Base-by-base conservation (phyloP, 2,888 invertebrate genomes). In the Phoenoteleia sp. region DNA sequence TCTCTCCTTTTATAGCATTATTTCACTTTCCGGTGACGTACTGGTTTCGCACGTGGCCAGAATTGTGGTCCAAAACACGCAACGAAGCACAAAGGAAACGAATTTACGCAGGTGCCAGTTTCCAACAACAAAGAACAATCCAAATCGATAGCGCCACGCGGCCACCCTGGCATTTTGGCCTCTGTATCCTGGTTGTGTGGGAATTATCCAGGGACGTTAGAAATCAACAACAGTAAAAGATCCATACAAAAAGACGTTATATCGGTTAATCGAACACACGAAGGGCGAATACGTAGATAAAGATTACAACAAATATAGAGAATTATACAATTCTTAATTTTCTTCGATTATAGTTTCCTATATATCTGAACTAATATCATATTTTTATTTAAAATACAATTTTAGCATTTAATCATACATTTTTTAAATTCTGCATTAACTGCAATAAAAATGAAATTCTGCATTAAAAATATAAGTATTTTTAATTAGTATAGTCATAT, bases 141-240 rank as follows among this genome's bases (percentile, higher is more conserved):
- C 67, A 58, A 86, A 90, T 88, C 86, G 86, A 88, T 89, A 88
- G 77, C 58, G 81, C 82, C 84, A 71, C 52, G 67, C 69, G 76
- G 52, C 66, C 42, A 60, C 66, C 76, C 64, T 58, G 67, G 27
- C 36, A 58, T 71, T 85, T 67, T 42, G 80, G 66, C 69, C 77
- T 81, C 21, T 29, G 54, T 15, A 56, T 56, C 52, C 33, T 76
- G 39, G 67, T 81, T 77, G 67, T 86, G 87, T 90, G 88, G 88
- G 89, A 89, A 89, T 89, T 69, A 87, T 75, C 64, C 82, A 54
- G 71, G 67, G 87, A 88, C 87, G 88, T 89, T 88, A 89, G 86
- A 86, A 86, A 84, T 87, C 81, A 87, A 86, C 76, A 82, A 87
- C 74, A 69, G 54, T 42, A 72, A 81, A 83, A 71, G 76, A 85